These are phyloP conservation scores for Pteronotus mesoamericanus DNA, from an alignment of 2,797 vertebrate species.

Conservation along the genomic window DNA sequence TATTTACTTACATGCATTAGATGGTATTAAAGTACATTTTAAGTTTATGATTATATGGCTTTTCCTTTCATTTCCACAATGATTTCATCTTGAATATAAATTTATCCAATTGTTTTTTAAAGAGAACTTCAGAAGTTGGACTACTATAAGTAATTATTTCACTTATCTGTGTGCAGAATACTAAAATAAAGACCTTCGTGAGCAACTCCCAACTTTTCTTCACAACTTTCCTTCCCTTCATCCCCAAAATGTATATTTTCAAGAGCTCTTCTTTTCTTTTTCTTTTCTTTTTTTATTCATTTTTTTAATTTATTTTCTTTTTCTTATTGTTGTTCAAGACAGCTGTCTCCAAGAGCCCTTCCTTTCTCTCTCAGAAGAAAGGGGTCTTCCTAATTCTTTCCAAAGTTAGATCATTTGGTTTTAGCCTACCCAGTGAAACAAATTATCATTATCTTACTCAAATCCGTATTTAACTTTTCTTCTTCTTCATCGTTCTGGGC, in stretches of 20 bases:
- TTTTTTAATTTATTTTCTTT: too few species aligned
- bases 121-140: neutral
- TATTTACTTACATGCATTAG: neutral
- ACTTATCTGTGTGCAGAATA: neutral
- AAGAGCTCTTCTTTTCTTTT: neutral
- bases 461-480: neutral
- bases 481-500: neutral
- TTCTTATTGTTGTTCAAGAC: too few species aligned
- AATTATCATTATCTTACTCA: neutral
- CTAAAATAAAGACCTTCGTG: neutral
- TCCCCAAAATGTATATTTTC: neutral
- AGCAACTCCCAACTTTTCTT: neutral
- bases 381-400: neutral
- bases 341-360: neutral
- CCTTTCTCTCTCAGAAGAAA: conserved; percentile 16
- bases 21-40: neutral
- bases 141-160: neutral
- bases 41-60: neutral
- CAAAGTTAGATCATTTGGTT: conserved; percentile 5
- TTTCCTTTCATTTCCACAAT: conserved; percentile 25
- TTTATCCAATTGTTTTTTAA: neutral
- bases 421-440: neutral
- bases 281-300: too few species aligned
- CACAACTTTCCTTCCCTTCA: neutral
- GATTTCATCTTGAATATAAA: neutral